Evolutionary conservation across 2,888 invertebrate genomes (phyloP).

Genomic region (Caenorhabditis imperialis): DNA sequence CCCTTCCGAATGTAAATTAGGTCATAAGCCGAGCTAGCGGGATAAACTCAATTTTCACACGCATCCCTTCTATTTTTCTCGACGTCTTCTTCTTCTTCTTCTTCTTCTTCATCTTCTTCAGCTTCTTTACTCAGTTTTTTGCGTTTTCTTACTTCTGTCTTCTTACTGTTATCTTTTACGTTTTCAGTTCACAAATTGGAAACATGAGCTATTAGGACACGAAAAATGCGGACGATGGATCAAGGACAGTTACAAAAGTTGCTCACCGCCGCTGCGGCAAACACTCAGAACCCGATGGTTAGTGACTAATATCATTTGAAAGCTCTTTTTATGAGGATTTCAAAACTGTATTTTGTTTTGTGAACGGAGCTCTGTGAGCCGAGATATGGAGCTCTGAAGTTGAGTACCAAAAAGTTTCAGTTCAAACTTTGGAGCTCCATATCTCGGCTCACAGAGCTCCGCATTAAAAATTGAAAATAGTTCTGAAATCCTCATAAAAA

Average conservation of each 20-base stretch:
- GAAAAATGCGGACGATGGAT: constrained; percentile 46
- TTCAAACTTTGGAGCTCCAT: too few species aligned
- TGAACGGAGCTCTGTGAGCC: too few species aligned
- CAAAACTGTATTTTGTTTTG: too few species aligned
- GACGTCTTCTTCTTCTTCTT: too few species aligned
- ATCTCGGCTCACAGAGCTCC: too few species aligned
- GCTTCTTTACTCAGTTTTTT: constrained; percentile 6
- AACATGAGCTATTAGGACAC: neutral
- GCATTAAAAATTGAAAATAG: too few species aligned
- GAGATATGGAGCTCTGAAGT: too few species aligned
- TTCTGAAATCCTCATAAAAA: too few species aligned
- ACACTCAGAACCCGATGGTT: constrained; percentile 23
- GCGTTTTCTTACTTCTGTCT: neutral
- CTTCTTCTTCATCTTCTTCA: neutral
- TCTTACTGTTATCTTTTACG: neutral
- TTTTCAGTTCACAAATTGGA: constrained; percentile 1
- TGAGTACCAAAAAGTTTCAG: too few species aligned
- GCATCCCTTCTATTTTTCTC: too few species aligned
- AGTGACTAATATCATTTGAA: too few species aligned
- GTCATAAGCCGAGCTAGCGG: constrained; percentile 36
- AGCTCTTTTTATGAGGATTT: too few species aligned
- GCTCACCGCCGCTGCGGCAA: constrained; percentile 26
- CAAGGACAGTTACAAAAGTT: constrained; percentile 46
- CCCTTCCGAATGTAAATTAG: constrained; percentile 43
- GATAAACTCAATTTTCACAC: constrained; percentile 36